Conservation (phyloP, 2,888 invertebrate genomes). For the Caenorhabditis afra region DNA sequence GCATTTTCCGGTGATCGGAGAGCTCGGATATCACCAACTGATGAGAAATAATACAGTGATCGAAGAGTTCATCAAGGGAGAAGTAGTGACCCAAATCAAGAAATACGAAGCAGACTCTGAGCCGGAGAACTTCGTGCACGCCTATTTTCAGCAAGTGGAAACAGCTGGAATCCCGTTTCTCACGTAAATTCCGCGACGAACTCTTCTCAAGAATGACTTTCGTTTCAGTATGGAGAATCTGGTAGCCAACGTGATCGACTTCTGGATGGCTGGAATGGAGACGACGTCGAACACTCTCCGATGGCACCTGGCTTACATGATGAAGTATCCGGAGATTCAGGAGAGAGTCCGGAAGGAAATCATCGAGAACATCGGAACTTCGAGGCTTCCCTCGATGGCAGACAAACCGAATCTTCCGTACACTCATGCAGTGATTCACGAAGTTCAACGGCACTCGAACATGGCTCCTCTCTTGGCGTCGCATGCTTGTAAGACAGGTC, state of each 20-base stretch:
- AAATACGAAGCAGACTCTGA: conserved; percentile 43
- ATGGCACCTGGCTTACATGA: conserved; percentile 65
- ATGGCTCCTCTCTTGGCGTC: conserved; percentile 54
- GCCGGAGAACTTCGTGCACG: conserved; percentile 63
- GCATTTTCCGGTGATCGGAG: conserved; percentile 55
- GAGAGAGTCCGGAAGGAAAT: conserved; percentile 65
- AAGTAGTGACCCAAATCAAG: conserved; percentile 42
- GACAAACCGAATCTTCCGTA: conserved; percentile 64
- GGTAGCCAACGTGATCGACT: conserved; percentile 54
- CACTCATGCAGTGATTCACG: conserved; percentile 57
- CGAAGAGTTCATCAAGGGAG: conserved; percentile 37
- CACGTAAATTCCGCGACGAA: conserved; percentile 39
- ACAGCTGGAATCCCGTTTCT: conserved; percentile 9
- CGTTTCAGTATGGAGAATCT: conserved; percentile 37
- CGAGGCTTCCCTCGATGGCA: conserved; percentile 50
- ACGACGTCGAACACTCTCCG: conserved; percentile 67
- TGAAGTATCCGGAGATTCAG: conserved; percentile 65
- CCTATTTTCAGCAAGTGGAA: conserved; percentile 53
- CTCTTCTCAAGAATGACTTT: no score
- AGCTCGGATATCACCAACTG: conserved; percentile 35
- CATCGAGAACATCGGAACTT: conserved; percentile 48
- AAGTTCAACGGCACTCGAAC: conserved; percentile 61
- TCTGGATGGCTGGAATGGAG: conserved; percentile 74
- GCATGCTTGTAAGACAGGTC: conserved; percentile 20
- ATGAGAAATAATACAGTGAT: conserved; percentile 43